Evolutionary conservation across 2,113 vertebrate species (phyloP).

Genomic region (Lonchura striata): DNA sequence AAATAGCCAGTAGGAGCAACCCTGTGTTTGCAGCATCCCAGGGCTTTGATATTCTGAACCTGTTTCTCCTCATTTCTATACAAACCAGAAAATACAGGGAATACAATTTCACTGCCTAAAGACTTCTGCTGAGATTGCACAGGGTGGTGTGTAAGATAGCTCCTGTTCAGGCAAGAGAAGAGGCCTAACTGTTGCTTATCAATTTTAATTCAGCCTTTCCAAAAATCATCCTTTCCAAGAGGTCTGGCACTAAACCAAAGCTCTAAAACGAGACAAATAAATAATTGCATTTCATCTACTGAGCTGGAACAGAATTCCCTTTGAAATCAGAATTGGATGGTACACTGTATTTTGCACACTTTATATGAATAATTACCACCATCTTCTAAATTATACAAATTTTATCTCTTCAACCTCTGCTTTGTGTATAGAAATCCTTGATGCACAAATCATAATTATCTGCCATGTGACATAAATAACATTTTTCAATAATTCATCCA

Average conservation of each 20-base stretch:
- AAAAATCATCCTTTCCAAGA: background rate
- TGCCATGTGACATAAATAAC: background rate
- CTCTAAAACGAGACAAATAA: background rate
- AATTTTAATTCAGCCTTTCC: background rate
- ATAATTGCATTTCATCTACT: background rate
- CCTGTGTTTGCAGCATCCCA: fast-evolving
- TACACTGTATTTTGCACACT: background rate
- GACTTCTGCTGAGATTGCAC: background rate
- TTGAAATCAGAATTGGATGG: background rate
- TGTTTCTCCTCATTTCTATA: background rate
- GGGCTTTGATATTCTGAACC: background rate
- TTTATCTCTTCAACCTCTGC: background rate
- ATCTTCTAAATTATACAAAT: background rate
- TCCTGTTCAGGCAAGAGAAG: background rate
- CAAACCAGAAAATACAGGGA: background rate
- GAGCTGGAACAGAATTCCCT: background rate
- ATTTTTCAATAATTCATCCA: background rate
- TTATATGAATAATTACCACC: background rate
- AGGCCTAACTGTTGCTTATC: background rate
- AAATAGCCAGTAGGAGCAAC: background rate
- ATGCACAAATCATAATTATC: background rate
- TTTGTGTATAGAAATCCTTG: background rate
- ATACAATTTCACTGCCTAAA: background rate
- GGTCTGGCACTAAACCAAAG: background rate
- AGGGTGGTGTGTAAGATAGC: background rate